Evolutionary conservation across 2,888 invertebrate species (phyloP), one percentile per base, ranked within the genome.

Genomic region (Pycnomerus fuliginosus): DNA sequence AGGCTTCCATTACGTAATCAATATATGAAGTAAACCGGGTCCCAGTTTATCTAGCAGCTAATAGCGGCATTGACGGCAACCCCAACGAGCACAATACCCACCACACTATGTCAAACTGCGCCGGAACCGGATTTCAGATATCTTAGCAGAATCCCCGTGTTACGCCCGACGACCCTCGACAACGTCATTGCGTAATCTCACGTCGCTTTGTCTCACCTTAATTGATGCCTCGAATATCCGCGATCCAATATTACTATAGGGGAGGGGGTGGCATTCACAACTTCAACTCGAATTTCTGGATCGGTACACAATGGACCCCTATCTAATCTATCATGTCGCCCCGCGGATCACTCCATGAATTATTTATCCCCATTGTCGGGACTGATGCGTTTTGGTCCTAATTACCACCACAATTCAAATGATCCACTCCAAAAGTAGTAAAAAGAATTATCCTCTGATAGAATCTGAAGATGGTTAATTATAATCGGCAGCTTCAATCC

Each of bases 81-180:
- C 42, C 42, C 42, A 34, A 23, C 32, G 32, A 31, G 32, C 23
- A 44, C 44, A 44, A 44, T 44, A 43, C 43, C 43, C 31, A 23
- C 43, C 37, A 28, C 27, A 45, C 30, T 42, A 43, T 42, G 38
- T 47, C 38, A 43, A 47, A 47, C 38, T 38, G 38, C 15, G 31
- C 42, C 38, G 47, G 47, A 47, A 47, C 47, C 42, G 47, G 47
- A 47, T 47, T 38, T 31, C 3, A 43, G 47, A 47, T 47, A 47
- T 47, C 38, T 47, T 47, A 38, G 47, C 42, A 34, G 42, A 33
- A 38, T 34, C 42, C 29, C n/a, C 12, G 16, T n/a, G 17, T 28
- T 24, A 14, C 15, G 12, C 24, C 32, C 22, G 13, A 36, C 20
- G 23, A 20, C 37, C 36, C 33, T 33, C 35, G 16, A 10, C 20